Percentiles rank a stretch among this genome's conserved stretches.
These are phyloP conservation scores for Portunus trituberculatus DNA, from an alignment of 1,140 invertebrate species.

Conservation along the genomic window DNA sequence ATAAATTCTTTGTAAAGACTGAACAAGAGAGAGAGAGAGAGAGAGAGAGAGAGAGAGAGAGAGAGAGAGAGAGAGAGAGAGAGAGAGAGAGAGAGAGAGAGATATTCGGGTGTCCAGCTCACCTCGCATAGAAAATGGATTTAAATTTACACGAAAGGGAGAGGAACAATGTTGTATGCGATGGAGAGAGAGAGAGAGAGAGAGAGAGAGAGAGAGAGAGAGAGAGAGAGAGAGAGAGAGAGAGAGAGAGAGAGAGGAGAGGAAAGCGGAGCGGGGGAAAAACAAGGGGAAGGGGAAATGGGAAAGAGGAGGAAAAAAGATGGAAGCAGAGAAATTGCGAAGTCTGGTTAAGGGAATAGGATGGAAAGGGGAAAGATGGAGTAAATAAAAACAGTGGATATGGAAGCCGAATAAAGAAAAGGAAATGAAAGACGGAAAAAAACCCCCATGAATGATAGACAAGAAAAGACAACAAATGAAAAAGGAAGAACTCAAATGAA, in stretches of 20 bases:
- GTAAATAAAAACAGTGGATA: background rate
- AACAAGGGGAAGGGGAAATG: background rate
- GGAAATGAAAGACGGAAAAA: background rate
- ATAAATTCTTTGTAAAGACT: background rate
- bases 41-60: constrained; percentile 20
- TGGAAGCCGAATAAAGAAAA: background rate
- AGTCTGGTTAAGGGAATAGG: background rate
- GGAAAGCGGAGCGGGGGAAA: background rate
- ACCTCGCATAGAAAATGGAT: constrained; percentile 12
- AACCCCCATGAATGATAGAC: too few relatives aligned
- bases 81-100: constrained; percentile 5
- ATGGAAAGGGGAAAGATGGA: background rate
- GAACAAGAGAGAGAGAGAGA: background rate
- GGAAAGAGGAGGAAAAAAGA: background rate
- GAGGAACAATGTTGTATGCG: background rate
- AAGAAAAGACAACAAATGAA: background rate
- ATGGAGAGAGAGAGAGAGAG: background rate
- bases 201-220: background rate
- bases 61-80: constrained; percentile 17
- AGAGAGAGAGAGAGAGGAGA: background rate
- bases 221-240: background rate
- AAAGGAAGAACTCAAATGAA: background rate
- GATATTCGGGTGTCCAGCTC: background rate
- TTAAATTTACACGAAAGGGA: constrained; percentile 13
- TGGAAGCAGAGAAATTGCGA: background rate